Evolutionary conservation across 2,888 invertebrate genomes (phyloP).

Genomic region (Dascillus cervinus): DNA sequence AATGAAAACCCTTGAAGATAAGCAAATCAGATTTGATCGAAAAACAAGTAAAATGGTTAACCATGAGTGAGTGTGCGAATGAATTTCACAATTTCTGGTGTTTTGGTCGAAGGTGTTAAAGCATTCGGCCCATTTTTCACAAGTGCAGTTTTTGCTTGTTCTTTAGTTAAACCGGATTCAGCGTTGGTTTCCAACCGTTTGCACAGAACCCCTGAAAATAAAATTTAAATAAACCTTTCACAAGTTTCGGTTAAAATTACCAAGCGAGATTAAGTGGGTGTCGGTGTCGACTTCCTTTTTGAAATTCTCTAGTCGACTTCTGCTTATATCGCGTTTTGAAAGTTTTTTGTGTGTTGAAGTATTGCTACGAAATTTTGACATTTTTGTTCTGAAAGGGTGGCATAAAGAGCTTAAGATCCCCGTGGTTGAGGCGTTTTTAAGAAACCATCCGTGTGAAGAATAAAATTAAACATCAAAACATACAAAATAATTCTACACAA

Average conservation of each 20-base stretch:
- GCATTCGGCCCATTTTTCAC: constrained; percentile 61
- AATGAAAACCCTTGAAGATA: constrained; percentile 67
- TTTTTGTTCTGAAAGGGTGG: too few relatives aligned
- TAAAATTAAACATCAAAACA: too few relatives aligned
- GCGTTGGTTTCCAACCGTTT: constrained; percentile 36
- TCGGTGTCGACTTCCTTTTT: constrained; percentile 53
- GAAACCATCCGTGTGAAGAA: too few relatives aligned
- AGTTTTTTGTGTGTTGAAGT: too few relatives aligned
- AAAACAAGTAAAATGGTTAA: constrained; percentile 5
- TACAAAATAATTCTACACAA: too few relatives aligned
- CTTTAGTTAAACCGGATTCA: constrained; percentile 51
- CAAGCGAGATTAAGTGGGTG: constrained; percentile 44
- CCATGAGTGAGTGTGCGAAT: constrained; percentile 41
- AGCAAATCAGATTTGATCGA: constrained; percentile 21
- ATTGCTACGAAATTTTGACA: too few relatives aligned
- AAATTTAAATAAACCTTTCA: too few relatives aligned
- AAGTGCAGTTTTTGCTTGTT: constrained; percentile 50
- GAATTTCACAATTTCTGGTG: constrained; percentile 64
- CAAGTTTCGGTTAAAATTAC: constrained; percentile 8
- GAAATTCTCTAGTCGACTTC: constrained; percentile 45
- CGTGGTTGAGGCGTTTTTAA: too few relatives aligned
- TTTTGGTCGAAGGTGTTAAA: constrained; percentile 64
- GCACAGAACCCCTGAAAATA: too few relatives aligned
- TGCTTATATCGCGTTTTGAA: constrained; percentile 34
- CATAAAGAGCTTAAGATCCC: too few relatives aligned